A percentile compares a stretch with the other conserved stretches of the same genome.
Evolutionary conservation across 92 coral and sea anemone genomes (phyloP).

Genomic region (Phymanthus crucifer): DNA sequence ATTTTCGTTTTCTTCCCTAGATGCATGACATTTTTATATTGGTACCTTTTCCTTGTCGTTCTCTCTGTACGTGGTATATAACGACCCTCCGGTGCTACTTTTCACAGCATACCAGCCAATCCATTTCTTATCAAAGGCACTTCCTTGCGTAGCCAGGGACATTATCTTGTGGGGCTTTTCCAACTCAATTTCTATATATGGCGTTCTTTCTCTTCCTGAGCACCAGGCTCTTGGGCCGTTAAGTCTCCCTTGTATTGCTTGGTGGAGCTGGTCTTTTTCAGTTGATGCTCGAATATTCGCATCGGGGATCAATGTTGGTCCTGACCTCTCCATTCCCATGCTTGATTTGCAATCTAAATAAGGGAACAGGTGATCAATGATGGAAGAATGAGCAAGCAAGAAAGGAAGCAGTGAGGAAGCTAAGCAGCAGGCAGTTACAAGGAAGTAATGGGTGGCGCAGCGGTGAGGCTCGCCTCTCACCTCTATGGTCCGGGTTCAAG

Average conservation of each 20-base stretch:
- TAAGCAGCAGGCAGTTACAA: no score
- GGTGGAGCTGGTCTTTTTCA: neutral
- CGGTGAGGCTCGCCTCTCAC: no score
- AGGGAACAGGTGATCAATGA: neutral
- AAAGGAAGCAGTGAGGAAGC: no score
- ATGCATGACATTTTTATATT: no score
- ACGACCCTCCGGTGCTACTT: neutral
- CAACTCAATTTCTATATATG: conserved; percentile 2
- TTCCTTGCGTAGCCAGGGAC: conserved; percentile 1
- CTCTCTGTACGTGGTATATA: neutral
- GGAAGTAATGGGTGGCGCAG: no score
- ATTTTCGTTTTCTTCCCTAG: no score
- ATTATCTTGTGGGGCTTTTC: neutral
- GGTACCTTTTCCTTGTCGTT: conserved; percentile 11
- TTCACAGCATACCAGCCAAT: neutral
- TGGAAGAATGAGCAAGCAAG: no score
- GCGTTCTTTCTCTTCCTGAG: neutral
- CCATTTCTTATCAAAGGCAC: neutral
- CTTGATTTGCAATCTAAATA: neutral
- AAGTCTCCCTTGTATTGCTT: neutral
- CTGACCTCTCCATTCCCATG: conserved; percentile 1
- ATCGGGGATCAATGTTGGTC: neutral
- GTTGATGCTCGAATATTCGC: neutral
- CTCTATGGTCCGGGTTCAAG: no score
- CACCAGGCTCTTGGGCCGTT: conserved; percentile 18